These are phyloP conservation scores for Poecilia wingei DNA, from an alignment of 2,797 vertebrate species.

Conservation along the genomic window DNA sequence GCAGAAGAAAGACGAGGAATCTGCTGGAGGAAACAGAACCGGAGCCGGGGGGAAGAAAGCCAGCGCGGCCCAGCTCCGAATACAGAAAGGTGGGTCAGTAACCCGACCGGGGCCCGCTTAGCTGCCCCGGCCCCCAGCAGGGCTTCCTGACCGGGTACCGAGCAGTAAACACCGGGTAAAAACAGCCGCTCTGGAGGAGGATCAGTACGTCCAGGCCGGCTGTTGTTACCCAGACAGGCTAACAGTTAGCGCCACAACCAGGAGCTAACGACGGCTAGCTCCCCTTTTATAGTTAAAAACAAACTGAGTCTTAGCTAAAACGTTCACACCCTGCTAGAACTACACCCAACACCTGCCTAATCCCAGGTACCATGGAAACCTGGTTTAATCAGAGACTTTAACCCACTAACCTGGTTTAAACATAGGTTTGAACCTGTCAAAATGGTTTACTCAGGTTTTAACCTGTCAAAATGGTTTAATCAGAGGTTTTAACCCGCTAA, in stretches of 20 bases:
- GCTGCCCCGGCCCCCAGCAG: background rate
- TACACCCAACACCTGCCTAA: background rate
- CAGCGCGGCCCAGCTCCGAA: slow-evolving; percentile 93
- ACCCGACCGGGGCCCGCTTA: background rate
- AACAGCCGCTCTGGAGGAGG: background rate
- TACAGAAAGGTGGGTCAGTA: slow-evolving; percentile 89
- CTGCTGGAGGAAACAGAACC: slow-evolving; percentile 91
- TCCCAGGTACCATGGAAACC: background rate
- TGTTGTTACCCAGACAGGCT: slow-evolving; percentile 22
- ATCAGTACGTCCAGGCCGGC: background rate
- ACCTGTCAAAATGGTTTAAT: background rate
- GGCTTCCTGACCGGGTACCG: background rate
- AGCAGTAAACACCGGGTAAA: background rate
- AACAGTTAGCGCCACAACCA: slow-evolving; percentile 35
- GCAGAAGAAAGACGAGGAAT: slow-evolving; percentile 99
- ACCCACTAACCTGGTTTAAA: background rate
- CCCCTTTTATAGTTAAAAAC: slow-evolving; percentile 44
- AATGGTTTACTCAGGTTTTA: background rate
- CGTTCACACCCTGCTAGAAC: slow-evolving; percentile 1
- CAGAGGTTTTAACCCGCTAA: background rate
- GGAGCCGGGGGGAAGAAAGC: slow-evolving; percentile 90
- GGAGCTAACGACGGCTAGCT: slow-evolving; percentile 42
- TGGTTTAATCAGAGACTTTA: background rate
- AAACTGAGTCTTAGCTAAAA: slow-evolving; percentile 17
- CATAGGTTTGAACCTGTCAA: background rate